Conservation (phyloP, 1,140 invertebrate species). For the Nephila pilipes region DNA sequence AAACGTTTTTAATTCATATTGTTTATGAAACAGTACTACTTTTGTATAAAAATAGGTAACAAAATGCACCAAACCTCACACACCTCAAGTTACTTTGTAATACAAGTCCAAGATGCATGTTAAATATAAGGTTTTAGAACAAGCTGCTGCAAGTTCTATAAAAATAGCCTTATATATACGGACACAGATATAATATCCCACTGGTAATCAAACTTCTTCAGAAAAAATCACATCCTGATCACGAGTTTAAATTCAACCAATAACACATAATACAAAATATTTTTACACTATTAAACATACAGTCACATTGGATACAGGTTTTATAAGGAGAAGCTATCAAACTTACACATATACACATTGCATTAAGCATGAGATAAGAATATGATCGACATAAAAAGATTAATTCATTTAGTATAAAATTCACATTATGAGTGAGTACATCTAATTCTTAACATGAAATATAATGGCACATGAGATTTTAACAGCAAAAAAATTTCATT, state of each 20-base stretch:
- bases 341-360: not conserved
- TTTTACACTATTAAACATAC: not conserved
- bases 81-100: slow-evolving; percentile 14
- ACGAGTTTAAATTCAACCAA: slow-evolving; percentile 33
- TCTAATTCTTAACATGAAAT: not conserved
- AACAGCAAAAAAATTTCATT: not conserved
- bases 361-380: not conserved
- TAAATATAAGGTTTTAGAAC: slow-evolving; percentile 46
- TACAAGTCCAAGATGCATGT: not conserved
- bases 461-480: slow-evolving; percentile 46
- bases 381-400: not conserved
- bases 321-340: not conserved
- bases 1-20: not conserved
- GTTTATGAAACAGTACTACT: slow-evolving; percentile 5
- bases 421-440: slow-evolving; percentile 1
- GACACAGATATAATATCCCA: not conserved
- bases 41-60: slow-evolving; percentile 51
- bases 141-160: slow-evolving; percentile 37
- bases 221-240: slow-evolving; percentile 55
- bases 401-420: slow-evolving; percentile 12
- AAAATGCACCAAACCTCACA: slow-evolving; percentile 6
- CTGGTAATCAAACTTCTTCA: slow-evolving; percentile 1
- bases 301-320: not conserved
- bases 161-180: slow-evolving; percentile 60
- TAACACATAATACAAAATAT: slow-evolving; percentile 40